A percentile compares a stretch with the other conserved stretches of the same genome.
These are phyloP conservation scores for Recurvirostra avosetta DNA, from an alignment of 2,113 vertebrate genomes.

Conservation along the genomic window DNA sequence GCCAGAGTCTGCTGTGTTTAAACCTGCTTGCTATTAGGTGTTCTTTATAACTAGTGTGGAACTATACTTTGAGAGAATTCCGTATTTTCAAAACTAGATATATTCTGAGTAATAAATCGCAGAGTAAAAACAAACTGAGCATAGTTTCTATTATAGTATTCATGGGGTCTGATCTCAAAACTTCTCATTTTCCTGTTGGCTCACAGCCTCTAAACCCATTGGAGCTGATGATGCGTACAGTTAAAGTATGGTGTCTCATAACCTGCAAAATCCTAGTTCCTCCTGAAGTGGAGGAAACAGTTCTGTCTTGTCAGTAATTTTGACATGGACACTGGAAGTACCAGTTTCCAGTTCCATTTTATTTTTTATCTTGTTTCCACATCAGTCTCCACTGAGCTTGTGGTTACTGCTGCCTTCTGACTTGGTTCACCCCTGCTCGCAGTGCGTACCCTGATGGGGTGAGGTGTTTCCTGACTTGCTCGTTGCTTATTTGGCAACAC, in stretches of 20 bases:
- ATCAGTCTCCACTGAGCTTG: neutral
- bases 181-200: neutral
- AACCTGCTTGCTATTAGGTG: too few species aligned
- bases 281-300: neutral
- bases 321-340: neutral
- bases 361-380: neutral
- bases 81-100: accelerated
- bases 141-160: accelerated
- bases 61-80: neutral
- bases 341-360: neutral
- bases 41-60: accelerated
- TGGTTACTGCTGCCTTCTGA: neutral
- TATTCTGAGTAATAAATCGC: neutral
- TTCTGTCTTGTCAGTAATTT: neutral
- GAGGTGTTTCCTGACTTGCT: neutral
- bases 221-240: accelerated
- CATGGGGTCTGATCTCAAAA: neutral
- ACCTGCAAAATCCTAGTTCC: accelerated
- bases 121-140: neutral
- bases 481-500: neutral
- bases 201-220: neutral
- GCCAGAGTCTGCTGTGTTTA: neutral
- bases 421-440: accelerated
- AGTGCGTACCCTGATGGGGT: accelerated
- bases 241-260: neutral